phyloP scores from a whole-genome alignment of 2,113 vertebrate genomes.

The Caracal caracal region DNA sequence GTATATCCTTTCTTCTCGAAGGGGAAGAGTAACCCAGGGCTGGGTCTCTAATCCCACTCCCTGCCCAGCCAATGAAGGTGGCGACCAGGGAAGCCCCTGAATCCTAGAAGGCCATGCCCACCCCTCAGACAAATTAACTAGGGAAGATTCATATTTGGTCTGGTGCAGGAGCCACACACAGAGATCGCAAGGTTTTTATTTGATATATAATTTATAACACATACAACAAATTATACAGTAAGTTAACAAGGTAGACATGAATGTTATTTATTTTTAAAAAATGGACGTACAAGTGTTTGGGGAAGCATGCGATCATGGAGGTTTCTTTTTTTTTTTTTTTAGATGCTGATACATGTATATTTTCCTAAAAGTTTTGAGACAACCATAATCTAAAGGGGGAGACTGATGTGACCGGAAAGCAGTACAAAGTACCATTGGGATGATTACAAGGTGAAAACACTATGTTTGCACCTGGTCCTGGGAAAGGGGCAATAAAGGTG shows the following conservation, averaged over 20 bases:
- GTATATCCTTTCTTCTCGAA: background rate
- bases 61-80: background rate
- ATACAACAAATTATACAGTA: background rate
- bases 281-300: background rate
- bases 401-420: background rate
- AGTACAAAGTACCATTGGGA: background rate
- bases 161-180: background rate
- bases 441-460: too few relatives aligned
- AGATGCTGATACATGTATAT: background rate
- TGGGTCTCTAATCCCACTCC: background rate
- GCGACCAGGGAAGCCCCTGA: too few relatives aligned
- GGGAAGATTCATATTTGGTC: background rate
- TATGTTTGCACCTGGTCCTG: background rate
- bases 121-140: background rate
- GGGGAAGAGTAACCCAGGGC: accelerated
- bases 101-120: too few relatives aligned
- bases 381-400: background rate
- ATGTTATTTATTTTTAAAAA: background rate
- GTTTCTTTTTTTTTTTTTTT: background rate
- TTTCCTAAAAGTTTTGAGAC: background rate
- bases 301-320: background rate
- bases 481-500: background rate
- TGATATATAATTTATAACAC: background rate
- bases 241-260: background rate
- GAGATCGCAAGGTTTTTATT: background rate